Base-by-base conservation (phyloP, 1,140 invertebrate genomes). In the Lordiphosa clarofinis region DNA sequence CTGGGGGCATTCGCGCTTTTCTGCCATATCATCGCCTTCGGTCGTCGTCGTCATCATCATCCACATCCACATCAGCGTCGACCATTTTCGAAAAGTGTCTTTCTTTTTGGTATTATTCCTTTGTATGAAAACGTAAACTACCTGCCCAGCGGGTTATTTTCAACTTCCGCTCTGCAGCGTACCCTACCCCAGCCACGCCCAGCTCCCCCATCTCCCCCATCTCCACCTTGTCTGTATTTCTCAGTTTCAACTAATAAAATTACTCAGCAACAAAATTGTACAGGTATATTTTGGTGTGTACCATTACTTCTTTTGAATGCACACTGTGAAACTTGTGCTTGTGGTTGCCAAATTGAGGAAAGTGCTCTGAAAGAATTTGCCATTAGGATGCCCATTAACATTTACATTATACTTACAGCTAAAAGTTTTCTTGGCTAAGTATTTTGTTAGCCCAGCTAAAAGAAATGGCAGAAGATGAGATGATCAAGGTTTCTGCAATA, bases 21-120 rank as follows among this genome's bases (percentile, higher is more conserved):
- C 35, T 82, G 78, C 73, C 78, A 52, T 82, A 82, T 82, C 78
- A 82, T 82, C 73, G 76, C 46, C 63, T 48, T 66, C 56, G 44
- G 44, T 63, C 54, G 43, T 54, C 39, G 46, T 43, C 57, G 56
- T 40, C 53, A 69, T 69, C 64, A 66, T 66, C 65, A 24, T 56
- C 67, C 43, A 39, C 59, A 50, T 75, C 67, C 61, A 82, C 72
- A 62, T 60, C 59, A 57, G 56, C 52, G 53, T 76, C 50, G 53
- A 71, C 67, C 73, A 82, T 56, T 62, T 69, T 70, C 56, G 37
- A 58, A 73, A 82, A 73, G 69, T 82, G 59, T 72, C 66, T 73
- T 70, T 56, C 69, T 64, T 60, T 50, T 35, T 37, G 39, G 37
- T 69, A 55, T 69, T 84, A 69, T 78, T 70, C 61, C 76, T 76